These are phyloP conservation scores for Clarias laeviceps DNA, from an alignment of 2,797 vertebrate species.

Conservation along the genomic window DNA sequence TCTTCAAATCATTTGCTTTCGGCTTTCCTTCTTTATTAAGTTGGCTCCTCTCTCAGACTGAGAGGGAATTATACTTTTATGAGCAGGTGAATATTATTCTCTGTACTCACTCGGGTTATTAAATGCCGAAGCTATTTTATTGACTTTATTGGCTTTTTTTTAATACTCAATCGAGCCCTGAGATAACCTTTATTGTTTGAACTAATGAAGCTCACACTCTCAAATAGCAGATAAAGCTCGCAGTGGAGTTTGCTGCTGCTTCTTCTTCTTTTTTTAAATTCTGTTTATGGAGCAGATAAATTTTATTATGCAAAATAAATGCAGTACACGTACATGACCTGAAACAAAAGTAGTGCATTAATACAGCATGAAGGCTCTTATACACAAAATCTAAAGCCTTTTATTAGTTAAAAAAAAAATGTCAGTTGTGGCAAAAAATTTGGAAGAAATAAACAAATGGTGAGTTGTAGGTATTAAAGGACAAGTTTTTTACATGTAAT, in stretches of 20 bases:
- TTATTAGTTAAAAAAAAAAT: not conserved
- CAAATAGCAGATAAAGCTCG: not conserved
- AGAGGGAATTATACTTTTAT: slow-evolving; percentile 19
- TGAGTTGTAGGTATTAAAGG: not conserved
- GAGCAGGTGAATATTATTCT: slow-evolving; percentile 2
- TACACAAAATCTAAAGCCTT: not conserved
- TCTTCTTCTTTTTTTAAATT: not conserved
- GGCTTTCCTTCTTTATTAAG: not conserved
- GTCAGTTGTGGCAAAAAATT: not conserved
- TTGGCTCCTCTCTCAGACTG: not conserved
- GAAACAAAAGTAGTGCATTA: not conserved
- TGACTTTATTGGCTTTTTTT: not conserved
- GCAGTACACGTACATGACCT: not conserved
- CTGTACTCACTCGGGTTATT: not conserved
- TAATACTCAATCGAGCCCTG: not conserved
- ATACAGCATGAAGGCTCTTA: not conserved
- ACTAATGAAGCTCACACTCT: not conserved
- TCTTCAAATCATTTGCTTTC: not conserved
- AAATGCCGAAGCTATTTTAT: slow-evolving; percentile 12
- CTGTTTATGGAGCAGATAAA: not conserved
- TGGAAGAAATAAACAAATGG: not conserved
- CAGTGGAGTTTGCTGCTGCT: not conserved
- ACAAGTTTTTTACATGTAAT: not conserved
- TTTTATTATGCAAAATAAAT: no score
- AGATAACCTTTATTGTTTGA: not conserved